Evolutionary conservation across 2,888 invertebrate genomes (phyloP).

Genomic region (Neelides folsomi): DNA sequence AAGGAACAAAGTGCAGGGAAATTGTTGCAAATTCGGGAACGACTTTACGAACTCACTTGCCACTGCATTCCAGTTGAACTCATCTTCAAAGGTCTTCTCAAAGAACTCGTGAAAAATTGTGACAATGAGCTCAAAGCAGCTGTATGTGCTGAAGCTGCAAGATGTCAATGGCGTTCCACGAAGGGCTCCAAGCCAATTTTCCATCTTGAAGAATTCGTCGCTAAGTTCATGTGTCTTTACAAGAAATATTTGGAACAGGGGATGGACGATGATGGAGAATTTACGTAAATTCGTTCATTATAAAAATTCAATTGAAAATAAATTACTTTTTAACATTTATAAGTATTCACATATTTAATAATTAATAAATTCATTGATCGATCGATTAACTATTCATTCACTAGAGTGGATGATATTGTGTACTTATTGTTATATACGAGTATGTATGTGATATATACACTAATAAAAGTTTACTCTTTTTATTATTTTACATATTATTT

Average conservation of each 20-base stretch:
- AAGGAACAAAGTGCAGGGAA: conserved; percentile 75
- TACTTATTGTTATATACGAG: no score
- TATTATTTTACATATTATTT: no score
- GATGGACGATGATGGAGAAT: conserved; percentile 39
- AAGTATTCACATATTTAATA: no score
- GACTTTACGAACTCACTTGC: conserved; percentile 81
- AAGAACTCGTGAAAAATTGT: conserved; percentile 74
- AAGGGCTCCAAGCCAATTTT: conserved; percentile 88
- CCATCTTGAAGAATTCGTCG: conserved; percentile 93
- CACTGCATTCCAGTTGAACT: conserved; percentile 88
- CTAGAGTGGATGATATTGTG: no score
- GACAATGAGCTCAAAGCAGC: conserved; percentile 77
- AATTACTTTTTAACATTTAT: no score
- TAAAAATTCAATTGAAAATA: no score
- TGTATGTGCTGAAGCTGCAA: conserved; percentile 71
- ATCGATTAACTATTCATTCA: no score
- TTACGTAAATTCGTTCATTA: no score
- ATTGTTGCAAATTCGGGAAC: conserved; percentile 66
- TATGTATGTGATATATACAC: no score
- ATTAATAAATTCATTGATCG: no score
- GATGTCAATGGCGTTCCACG: conserved; percentile 82
- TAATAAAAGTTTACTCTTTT: no score
- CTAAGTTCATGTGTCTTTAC: conserved; percentile 89
- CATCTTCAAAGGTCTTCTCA: conserved; percentile 59
- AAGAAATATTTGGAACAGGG: conserved; percentile 71